phyloP scores from a whole-genome alignment of 2,888 invertebrate species.

The Epinotia nisella region DNA sequence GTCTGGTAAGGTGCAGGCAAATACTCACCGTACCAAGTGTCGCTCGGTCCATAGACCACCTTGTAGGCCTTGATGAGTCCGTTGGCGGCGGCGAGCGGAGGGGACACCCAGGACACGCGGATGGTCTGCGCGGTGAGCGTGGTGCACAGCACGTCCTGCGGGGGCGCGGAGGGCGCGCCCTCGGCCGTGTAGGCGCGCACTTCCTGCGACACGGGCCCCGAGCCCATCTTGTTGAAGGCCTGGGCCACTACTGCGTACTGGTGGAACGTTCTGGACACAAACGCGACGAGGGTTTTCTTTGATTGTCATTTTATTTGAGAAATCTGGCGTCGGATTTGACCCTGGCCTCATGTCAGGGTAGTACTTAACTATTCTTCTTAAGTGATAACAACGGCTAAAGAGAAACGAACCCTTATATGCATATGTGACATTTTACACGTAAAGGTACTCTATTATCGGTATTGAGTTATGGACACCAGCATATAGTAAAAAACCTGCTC shows the following conservation, averaged over 20 bases:
- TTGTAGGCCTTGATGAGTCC: conserved; percentile 98
- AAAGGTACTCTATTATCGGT: too few species aligned
- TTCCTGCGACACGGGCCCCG: conserved; percentile 95
- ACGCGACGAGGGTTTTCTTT: not conserved
- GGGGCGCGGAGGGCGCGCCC: conserved; percentile 96
- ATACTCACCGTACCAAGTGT: conserved; percentile 95
- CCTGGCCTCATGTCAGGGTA: too few species aligned
- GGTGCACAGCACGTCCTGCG: conserved; percentile 96
- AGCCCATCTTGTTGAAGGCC: conserved; percentile 97
- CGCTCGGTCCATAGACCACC: conserved; percentile 95
- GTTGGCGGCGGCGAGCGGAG: conserved; percentile 95
- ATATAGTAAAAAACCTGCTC: too few species aligned
- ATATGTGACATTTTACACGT: too few species aligned
- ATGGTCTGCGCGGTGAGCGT: conserved; percentile 97
- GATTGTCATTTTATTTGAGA: too few species aligned
- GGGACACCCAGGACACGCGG: conserved; percentile 97
- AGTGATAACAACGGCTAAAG: too few species aligned
- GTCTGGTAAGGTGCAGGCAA: too few species aligned
- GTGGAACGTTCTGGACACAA: conserved; percentile 90
- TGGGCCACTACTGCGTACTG: conserved; percentile 98
- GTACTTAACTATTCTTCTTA: too few species aligned
- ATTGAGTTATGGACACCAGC: too few species aligned
- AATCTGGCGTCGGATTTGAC: too few species aligned
- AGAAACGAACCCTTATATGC: too few species aligned
- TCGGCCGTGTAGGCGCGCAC: conserved; percentile 96